Percentiles rank a stretch among this genome's conserved stretches.
These are phyloP conservation scores for Erethizon dorsatum DNA, from an alignment of 2,797 vertebrate genomes.

Conservation along the genomic window DNA sequence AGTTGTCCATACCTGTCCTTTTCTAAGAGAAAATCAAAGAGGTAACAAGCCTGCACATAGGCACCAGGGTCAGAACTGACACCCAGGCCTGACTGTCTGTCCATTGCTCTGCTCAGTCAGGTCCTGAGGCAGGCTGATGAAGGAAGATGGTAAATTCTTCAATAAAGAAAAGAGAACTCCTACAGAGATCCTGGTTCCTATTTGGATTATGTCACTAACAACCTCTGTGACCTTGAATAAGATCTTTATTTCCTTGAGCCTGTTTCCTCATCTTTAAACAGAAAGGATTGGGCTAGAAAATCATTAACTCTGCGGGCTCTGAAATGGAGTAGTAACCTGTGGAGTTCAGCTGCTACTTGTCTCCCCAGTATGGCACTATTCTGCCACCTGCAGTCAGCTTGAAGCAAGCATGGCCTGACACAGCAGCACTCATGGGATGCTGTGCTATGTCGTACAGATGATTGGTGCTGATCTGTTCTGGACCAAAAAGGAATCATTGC, in stretches of 20 bases:
- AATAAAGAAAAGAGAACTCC: background rate
- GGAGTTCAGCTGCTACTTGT: conserved; percentile 6
- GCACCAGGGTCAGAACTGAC: background rate
- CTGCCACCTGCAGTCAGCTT: conserved; percentile 75
- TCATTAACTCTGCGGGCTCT: background rate
- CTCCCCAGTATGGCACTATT: conserved; percentile 66
- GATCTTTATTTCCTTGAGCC: background rate
- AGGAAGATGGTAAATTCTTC: background rate
- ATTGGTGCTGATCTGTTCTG: background rate
- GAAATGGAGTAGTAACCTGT: background rate
- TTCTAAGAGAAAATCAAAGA: background rate
- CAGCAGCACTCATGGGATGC: background rate
- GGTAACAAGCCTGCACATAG: background rate
- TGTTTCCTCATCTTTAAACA: conserved; percentile 29
- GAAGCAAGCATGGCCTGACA: background rate
- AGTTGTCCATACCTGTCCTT: background rate
- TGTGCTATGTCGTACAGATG: background rate
- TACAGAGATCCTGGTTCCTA: background rate
- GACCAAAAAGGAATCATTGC: background rate
- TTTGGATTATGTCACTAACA: background rate
- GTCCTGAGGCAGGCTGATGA: background rate
- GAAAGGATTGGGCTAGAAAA: background rate
- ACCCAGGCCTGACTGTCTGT: no score
- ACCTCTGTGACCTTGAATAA: conserved; percentile 44
- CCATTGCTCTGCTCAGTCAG: background rate